phyloP scores from a whole-genome alignment of 1,140 invertebrate species.

The Procambarus clarkii region DNA sequence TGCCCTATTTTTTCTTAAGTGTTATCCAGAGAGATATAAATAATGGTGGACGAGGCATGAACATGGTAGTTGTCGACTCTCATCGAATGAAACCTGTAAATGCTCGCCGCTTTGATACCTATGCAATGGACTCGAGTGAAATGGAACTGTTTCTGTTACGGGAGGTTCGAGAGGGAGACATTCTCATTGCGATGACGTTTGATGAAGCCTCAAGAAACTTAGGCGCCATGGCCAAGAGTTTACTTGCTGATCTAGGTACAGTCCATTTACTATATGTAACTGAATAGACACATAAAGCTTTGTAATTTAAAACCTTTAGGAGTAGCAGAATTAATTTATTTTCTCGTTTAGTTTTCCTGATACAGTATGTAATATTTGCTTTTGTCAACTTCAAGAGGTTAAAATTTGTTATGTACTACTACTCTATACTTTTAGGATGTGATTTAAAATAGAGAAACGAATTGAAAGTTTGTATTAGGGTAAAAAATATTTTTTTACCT shows the following conservation, averaged over 20 bases:
- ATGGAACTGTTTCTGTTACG: slow-evolving; percentile 51
- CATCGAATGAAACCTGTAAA: slow-evolving; percentile 48
- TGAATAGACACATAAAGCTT: too few species aligned
- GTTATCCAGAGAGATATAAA: slow-evolving; percentile 62
- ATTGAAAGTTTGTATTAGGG: too few species aligned
- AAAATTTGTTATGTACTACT: too few species aligned
- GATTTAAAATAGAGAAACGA: too few species aligned
- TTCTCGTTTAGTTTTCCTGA: too few species aligned
- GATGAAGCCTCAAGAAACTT: slow-evolving; percentile 62
- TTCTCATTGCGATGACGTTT: slow-evolving; percentile 58
- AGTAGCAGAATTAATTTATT: too few species aligned
- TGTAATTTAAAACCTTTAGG: too few species aligned
- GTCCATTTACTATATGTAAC: not conserved
- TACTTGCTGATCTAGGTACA: slow-evolving; percentile 49
- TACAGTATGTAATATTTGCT: too few species aligned
- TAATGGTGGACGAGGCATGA: slow-evolving; percentile 57
- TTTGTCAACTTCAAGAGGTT: too few species aligned
- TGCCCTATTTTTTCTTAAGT: not conserved
- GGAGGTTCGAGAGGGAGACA: slow-evolving; percentile 56
- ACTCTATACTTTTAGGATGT: too few species aligned
- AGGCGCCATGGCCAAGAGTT: slow-evolving; percentile 35
- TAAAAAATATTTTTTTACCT: too few species aligned
- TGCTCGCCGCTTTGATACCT: slow-evolving; percentile 56
- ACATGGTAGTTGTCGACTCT: slow-evolving; percentile 53
- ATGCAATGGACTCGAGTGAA: slow-evolving; percentile 58